Percentiles rank a stretch among this genome's conserved stretches.
Conservation (phyloP, 2,888 invertebrate genomes). For the Drosophila parthenogenetica region DNA sequence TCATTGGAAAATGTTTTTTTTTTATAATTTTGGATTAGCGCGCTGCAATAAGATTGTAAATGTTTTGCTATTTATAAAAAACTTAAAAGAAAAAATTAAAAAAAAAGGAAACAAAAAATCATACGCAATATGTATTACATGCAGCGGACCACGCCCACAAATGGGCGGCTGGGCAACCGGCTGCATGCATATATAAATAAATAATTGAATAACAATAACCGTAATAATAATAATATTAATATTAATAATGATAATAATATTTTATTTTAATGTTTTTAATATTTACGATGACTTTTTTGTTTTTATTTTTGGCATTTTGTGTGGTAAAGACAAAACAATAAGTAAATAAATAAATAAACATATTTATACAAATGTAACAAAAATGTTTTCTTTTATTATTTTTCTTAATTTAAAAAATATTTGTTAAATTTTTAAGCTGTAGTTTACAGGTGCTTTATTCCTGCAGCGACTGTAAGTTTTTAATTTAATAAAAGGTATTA, state of each 20-base stretch:
- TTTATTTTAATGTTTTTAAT: constrained; percentile 62
- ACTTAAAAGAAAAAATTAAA: constrained; percentile 32
- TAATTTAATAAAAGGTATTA: too few species aligned
- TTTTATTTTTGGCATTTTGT: constrained; percentile 61
- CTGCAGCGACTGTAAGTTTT: too few species aligned
- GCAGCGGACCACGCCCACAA: constrained; percentile 59
- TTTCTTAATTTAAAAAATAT: background rate
- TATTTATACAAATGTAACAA: constrained; percentile 74
- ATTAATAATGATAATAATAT: constrained; percentile 32
- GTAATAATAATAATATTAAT: constrained; percentile 30
- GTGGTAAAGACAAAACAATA: constrained; percentile 72
- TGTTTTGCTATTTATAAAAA: constrained; percentile 76
- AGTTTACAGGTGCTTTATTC: too few species aligned
- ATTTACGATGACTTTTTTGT: constrained; percentile 52
- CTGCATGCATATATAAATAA: constrained; percentile 54
- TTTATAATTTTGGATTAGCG: constrained; percentile 40
- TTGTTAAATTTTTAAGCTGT: too few species aligned
- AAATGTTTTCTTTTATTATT: too few species aligned
- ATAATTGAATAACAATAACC: constrained; percentile 16
- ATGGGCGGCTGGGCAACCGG: constrained; percentile 36
- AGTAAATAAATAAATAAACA: constrained; percentile 77
- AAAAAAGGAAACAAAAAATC: constrained; percentile 32
- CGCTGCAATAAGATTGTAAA: constrained; percentile 82
- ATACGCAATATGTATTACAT: constrained; percentile 67
- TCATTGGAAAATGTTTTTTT: constrained; percentile 42